A percentile compares a stretch with the other conserved stretches of the same genome.
Conservation (phyloP, 2,797 vertebrate species). For the Sebastes diploproa region DNA sequence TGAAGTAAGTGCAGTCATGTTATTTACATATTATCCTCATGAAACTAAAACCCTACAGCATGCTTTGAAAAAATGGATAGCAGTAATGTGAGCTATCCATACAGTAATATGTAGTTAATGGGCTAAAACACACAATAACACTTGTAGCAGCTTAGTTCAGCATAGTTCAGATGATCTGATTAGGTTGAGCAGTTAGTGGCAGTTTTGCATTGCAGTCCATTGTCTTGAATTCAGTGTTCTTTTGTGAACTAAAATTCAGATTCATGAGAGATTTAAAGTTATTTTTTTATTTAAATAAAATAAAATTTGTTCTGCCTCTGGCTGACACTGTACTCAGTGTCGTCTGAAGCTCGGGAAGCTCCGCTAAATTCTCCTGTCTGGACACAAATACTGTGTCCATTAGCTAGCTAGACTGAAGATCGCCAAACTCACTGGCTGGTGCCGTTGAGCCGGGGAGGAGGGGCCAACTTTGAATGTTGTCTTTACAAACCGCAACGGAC, state of each 20-base stretch:
- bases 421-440: too few relatives aligned
- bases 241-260: background rate
- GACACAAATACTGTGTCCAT: too few relatives aligned
- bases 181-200: background rate
- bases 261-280: too few relatives aligned
- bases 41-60: background rate
- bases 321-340: too few relatives aligned
- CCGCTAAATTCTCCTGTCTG: background rate
- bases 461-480: too few relatives aligned
- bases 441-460: too few relatives aligned
- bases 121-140: background rate
- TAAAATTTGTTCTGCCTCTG: too few relatives aligned
- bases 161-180: background rate
- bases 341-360: too few relatives aligned
- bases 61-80: background rate
- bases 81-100: background rate
- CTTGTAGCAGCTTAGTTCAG: background rate
- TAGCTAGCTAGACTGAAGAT: too few relatives aligned
- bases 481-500: too few relatives aligned
- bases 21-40: background rate
- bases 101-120: background rate
- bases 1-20: background rate
- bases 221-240: background rate
- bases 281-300: too few relatives aligned
- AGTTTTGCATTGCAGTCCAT: background rate